Evolutionary conservation across 2,888 invertebrate species (phyloP), one percentile per base, ranked within the genome.

Genomic region (Listrodromus nycthemerus): DNA sequence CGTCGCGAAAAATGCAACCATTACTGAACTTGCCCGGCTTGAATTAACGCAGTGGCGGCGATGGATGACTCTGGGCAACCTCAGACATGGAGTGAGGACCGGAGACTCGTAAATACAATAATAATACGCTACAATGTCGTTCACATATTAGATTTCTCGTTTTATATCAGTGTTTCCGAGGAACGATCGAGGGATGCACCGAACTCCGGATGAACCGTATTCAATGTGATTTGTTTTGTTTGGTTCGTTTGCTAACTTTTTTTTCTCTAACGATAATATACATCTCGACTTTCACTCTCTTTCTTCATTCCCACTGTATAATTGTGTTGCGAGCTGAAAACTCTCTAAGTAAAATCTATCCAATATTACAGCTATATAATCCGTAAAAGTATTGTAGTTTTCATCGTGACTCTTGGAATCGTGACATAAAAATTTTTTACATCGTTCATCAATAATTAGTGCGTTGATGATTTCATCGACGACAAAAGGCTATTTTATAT

Each of bases 141-240:
- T 73, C 66, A 58, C 21, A 24, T 27, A 41, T 50, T 0, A 50
- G 27, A 52, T 50, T 65, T 55, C 52, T 61, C 55, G 58, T 45
- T 52, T 55, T 27, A 63, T 69, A 67, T 63, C 48, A 67, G 55
- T 71, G 27, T 74, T 66, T 41, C 48, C 55, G 65, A 75, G 69
- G 66, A 75, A 80, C 52, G 63, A 52, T 74, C 63, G 74, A 80
- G 80, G 74, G 80, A 80, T 80, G 74, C 69, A 80, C 80, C 74
- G 63, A 80, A 80, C 80, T 80, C 45, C 33, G 8, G 80, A 80
- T 73, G 58, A 45, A 65, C 70, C 63, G n/a, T 55, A 55, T 21
- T 21, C 61, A 27, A 50, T 50, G 48, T 70, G 48, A 41, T 45
- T 78, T 69, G 48, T 24, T 67, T 45, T 45, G 27, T 27, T 30